phyloP scores from a whole-genome alignment of 1,140 invertebrate species.

The Drosophila arawakana region DNA sequence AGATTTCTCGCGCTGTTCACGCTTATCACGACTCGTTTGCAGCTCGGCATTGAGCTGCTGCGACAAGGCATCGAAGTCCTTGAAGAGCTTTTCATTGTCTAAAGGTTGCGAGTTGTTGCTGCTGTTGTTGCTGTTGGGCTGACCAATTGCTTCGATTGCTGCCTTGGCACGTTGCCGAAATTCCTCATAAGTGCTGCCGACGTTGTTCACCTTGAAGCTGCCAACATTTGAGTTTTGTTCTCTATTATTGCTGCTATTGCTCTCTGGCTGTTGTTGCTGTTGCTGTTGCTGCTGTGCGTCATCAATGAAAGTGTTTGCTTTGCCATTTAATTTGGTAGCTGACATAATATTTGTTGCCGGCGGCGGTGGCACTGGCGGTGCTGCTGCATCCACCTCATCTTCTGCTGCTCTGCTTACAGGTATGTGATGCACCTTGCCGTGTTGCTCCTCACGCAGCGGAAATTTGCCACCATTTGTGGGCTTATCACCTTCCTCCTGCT shows the following conservation, averaged over 20 bases:
- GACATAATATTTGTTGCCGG: constrained; percentile 73
- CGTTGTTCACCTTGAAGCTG: constrained; percentile 36
- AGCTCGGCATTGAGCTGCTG: constrained; percentile 75
- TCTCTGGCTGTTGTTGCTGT: constrained; percentile 11
- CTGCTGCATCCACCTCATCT: constrained; percentile 38
- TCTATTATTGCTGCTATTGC: constrained; percentile 39
- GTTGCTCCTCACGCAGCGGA: background rate
- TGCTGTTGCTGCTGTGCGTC: constrained; percentile 49
- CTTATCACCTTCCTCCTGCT: constrained; percentile 51
- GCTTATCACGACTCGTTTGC: constrained; percentile 59
- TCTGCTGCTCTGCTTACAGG: constrained; percentile 2
- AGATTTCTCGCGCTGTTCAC: constrained; percentile 63
- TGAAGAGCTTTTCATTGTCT: constrained; percentile 80
- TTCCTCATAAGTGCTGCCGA: constrained; percentile 77
- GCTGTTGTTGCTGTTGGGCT: constrained; percentile 22
- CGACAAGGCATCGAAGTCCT: constrained; percentile 79
- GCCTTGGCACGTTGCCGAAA: constrained; percentile 84
- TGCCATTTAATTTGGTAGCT: constrained; percentile 82
- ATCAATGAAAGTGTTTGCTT: constrained; percentile 67
- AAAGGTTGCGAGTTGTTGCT: constrained; percentile 37
- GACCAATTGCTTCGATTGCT: constrained; percentile 59
- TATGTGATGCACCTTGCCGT: constrained; percentile 6
- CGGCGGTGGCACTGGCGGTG: constrained; percentile 67
- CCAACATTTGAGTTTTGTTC: constrained; percentile 17
- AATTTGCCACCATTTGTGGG: constrained; percentile 11